These are phyloP conservation scores for Seira sanloemensis DNA, from an alignment of 2,888 invertebrate species.

Conservation along the genomic window DNA sequence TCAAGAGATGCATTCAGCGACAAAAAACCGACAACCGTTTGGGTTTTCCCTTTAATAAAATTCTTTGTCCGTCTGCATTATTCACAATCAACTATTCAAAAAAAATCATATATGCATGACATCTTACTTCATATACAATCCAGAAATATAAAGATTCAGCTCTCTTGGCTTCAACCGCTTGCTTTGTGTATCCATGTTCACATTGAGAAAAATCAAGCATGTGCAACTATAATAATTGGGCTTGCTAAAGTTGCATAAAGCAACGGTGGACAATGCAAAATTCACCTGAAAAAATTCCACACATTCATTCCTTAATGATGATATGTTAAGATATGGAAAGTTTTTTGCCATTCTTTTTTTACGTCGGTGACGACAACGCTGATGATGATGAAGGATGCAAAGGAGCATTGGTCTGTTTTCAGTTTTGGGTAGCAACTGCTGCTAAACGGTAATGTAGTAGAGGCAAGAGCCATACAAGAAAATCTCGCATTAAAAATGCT, in stretches of 20 bases:
- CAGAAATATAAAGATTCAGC: too few relatives aligned
- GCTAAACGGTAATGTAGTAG: neutral
- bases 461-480: neutral
- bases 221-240: too few relatives aligned
- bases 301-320: conserved; percentile 2
- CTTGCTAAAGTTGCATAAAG: neutral
- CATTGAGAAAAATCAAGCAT: too few relatives aligned
- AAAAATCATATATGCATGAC: too few relatives aligned
- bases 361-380: too few relatives aligned
- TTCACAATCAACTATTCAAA: too few relatives aligned
- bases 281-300: neutral
- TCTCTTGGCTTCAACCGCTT: too few relatives aligned
- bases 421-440: conserved; percentile 28
- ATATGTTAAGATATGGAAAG: conserved; percentile 13
- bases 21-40: conserved; percentile 16
- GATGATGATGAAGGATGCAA: neutral
- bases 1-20: too few relatives aligned
- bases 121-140: too few relatives aligned
- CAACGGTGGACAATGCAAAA: conserved; percentile 24
- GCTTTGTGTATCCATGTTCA: too few relatives aligned
- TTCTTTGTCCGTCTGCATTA: neutral
- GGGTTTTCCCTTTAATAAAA: conserved; percentile 27
- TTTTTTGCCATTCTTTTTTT: conserved; percentile 17
- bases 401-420: too few relatives aligned
- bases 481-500: neutral